A percentile compares a stretch with the other conserved stretches of the same genome.
Evolutionary conservation across 2,888 invertebrate genomes (phyloP).

Genomic region (Eubasilissa splendida): DNA sequence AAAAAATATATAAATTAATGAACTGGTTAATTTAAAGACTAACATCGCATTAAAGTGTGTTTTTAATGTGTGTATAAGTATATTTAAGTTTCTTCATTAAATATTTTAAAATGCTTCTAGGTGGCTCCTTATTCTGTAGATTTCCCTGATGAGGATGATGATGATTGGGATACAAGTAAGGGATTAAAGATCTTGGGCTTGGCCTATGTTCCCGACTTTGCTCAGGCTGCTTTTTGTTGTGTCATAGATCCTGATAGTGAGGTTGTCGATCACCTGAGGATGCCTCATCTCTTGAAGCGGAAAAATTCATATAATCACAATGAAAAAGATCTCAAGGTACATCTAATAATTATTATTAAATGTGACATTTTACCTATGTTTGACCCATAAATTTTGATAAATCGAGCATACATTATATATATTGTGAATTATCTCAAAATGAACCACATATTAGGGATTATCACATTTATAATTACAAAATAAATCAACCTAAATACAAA

Average conservation of each 20-base stretch:
- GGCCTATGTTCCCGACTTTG: constrained; percentile 88
- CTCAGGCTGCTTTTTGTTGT: constrained; percentile 90
- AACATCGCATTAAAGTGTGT: too few species aligned
- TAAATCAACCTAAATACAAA: too few species aligned
- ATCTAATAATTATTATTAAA: background rate
- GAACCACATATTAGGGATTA: too few species aligned
- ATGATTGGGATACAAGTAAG: constrained; percentile 90
- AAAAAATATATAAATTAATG: too few species aligned
- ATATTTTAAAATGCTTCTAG: constrained; percentile 59
- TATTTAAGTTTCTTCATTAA: too few species aligned
- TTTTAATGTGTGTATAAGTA: too few species aligned
- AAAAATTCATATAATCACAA: constrained; percentile 81
- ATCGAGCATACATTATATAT: too few species aligned
- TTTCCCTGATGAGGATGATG: constrained; percentile 88
- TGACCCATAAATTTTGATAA: too few species aligned
- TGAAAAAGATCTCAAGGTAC: constrained; percentile 76
- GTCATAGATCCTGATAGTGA: constrained; percentile 92
- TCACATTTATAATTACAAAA: too few species aligned
- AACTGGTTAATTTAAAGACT: too few species aligned
- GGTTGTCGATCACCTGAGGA: constrained; percentile 90
- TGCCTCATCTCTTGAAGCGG: constrained; percentile 89
- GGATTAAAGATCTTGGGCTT: constrained; percentile 91
- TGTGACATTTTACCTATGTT: too few species aligned
- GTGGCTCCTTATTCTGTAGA: constrained; percentile 86
- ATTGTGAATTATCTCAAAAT: too few species aligned